Evolutionary conservation across 64 coral and sea anemone genomes (phyloP).

Genomic region (Porites australiensis): DNA sequence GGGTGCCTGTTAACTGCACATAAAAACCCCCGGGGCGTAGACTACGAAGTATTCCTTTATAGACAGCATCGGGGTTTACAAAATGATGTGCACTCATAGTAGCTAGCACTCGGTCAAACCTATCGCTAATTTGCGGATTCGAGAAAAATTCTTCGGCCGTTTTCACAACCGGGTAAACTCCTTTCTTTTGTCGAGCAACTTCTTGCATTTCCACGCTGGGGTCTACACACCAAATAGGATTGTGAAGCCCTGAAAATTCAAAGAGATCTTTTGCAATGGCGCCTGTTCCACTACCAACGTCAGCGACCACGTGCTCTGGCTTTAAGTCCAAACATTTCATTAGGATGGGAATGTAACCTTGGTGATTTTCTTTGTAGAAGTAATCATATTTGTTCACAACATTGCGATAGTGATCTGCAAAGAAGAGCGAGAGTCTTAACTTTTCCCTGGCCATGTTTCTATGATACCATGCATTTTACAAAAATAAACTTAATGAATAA

Average conservation of each 20-base stretch:
- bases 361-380: background rate
- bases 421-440: background rate
- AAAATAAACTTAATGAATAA: too few relatives aligned
- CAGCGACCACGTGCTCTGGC: background rate
- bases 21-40: background rate
- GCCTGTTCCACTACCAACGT: constrained; percentile 29
- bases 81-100: background rate
- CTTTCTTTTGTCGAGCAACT: background rate
- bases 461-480: too few relatives aligned
- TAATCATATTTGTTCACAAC: constrained; percentile 1
- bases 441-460: too few relatives aligned
- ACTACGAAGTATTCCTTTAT: background rate
- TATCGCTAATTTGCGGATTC: background rate
- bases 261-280: background rate
- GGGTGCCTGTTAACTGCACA: background rate
- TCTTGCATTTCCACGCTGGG: constrained; percentile 23
- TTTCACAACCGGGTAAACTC: background rate
- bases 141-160: constrained; percentile 19
- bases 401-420: constrained; percentile 15
- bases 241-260: background rate
- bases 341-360: background rate
- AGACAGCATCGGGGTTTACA: constrained; percentile 2
- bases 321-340: background rate
- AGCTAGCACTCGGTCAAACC: constrained; percentile 3
- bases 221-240: constrained; percentile 41